Evolutionary conservation across 2,113 vertebrate species (phyloP).

Genomic region (Hypocryptadius cinnamomeus): DNA sequence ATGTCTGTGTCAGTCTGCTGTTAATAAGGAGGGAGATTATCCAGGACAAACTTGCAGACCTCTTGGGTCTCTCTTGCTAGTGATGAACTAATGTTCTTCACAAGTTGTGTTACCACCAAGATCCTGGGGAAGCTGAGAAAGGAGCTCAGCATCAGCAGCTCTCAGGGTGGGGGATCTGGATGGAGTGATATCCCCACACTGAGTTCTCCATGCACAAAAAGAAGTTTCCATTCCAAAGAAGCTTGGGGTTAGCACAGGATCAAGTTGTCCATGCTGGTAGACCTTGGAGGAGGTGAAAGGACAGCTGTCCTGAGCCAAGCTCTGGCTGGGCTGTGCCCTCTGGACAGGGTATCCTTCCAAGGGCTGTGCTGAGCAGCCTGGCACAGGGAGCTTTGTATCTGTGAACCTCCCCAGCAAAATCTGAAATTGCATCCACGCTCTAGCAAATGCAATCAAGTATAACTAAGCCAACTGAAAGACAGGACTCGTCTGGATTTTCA

Average conservation of each 20-base stretch:
- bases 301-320: fast-evolving
- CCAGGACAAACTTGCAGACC: background rate
- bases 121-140: background rate
- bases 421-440: background rate
- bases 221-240: background rate
- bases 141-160: background rate
- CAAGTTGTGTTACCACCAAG: fast-evolving
- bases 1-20: background rate
- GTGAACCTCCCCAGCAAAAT: background rate
- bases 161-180: background rate
- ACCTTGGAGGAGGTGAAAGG: background rate
- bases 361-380: background rate
- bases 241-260: background rate
- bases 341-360: background rate
- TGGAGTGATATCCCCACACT: background rate
- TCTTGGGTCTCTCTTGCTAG: background rate
- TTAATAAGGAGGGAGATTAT: background rate
- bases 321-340: background rate
- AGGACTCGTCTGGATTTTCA: background rate
- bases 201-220: background rate
- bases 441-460: background rate
- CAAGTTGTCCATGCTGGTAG: background rate
- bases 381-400: background rate
- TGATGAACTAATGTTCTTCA: background rate
- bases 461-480: background rate